Evolutionary conservation across 2,888 invertebrate genomes (phyloP), one percentile per base, ranked within the genome.

Genomic region (Ophraella communa): DNA sequence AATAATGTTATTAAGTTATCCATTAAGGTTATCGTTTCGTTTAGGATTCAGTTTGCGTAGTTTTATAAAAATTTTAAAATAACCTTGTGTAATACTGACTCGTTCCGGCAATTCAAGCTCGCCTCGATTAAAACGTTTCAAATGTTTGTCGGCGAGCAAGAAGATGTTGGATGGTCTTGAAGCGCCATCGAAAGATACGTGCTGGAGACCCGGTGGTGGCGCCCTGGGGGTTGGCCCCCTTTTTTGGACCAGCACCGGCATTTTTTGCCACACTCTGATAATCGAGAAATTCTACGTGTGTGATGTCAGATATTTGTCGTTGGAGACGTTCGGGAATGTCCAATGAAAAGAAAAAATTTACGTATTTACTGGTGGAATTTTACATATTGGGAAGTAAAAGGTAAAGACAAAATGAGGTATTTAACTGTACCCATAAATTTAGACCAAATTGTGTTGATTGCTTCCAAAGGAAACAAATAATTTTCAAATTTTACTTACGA

Each of bases 91-190:
- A 49, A 4, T 23, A 18, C 23, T 24, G 20, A n/a, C 20, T 23
- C 24, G 39, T 33, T 24, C 17, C 33, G 52, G 53, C 69, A 70
- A 71, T 72, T 71, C 69, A 71, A 65, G 68, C 66, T 69, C 69
- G 64, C 70, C 58, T 54, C 74, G 73, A 74, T 74, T 74, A 74
- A 72, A 73, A 70, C 73, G 73, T 72, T 69, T 73, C 55, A 64
- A 65, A 74, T 73, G 62, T 66, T 72, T 66, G 57, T 63, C 60
- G 71, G 68, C 69, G 49, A 68, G 71, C 64, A 64, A 69, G 68
- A 39, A 62, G 67, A 68, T 68, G 55, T 55, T 70, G 62, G 68
- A 65, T 65, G 68, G 67, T 54, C 55, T 59, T 51, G 35, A 59
- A 59, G 59, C 59, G 59, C 59, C 59, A 52, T 51, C 59, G 51